Conservation (phyloP, 2,888 invertebrate genomes). For the Drosophila acutilabella region DNA sequence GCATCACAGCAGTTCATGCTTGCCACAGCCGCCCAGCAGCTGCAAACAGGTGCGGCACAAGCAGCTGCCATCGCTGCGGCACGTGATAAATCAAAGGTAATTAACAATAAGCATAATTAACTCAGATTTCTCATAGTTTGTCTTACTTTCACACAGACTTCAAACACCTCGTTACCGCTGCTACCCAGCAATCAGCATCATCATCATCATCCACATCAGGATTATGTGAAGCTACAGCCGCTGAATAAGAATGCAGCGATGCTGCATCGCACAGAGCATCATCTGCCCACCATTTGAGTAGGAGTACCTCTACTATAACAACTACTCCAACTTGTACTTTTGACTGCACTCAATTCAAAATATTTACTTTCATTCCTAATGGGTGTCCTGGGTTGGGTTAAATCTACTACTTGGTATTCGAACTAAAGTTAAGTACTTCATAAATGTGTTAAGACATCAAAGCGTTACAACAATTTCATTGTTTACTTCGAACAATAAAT, state of each 20-base stretch:
- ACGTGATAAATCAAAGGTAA: conserved; percentile 88
- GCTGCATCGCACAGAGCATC: conserved; percentile 84
- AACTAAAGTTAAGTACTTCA: conserved; percentile 21
- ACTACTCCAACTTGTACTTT: not conserved
- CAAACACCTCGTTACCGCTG: conserved; percentile 85
- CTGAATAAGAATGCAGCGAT: conserved; percentile 82
- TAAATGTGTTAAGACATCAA: conserved; percentile 16
- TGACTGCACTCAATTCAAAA: conserved; percentile 27
- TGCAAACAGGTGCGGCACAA: conserved; percentile 73
- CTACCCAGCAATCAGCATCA: conserved; percentile 84
- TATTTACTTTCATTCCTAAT: conserved; percentile 14
- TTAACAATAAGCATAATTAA: not conserved
- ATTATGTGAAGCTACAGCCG: conserved; percentile 82
- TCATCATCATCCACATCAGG: conserved; percentile 75
- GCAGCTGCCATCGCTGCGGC: conserved; percentile 72
- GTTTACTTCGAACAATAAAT: conserved; percentile 50
- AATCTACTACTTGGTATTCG: conserved; percentile 7
- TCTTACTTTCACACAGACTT: conserved; percentile 72
- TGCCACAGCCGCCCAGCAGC: conserved; percentile 71
- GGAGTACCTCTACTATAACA: conserved; percentile 3
- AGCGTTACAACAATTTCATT: conserved; percentile 33
- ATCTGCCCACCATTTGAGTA: conserved; percentile 84
- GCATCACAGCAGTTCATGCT: conserved; percentile 80
- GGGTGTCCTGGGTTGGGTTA: conserved; percentile 12
- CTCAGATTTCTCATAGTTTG: not conserved